These are phyloP conservation scores for Parauchenoglanis ngamensis DNA, from an alignment of 2,797 vertebrate species.

Conservation along the genomic window DNA sequence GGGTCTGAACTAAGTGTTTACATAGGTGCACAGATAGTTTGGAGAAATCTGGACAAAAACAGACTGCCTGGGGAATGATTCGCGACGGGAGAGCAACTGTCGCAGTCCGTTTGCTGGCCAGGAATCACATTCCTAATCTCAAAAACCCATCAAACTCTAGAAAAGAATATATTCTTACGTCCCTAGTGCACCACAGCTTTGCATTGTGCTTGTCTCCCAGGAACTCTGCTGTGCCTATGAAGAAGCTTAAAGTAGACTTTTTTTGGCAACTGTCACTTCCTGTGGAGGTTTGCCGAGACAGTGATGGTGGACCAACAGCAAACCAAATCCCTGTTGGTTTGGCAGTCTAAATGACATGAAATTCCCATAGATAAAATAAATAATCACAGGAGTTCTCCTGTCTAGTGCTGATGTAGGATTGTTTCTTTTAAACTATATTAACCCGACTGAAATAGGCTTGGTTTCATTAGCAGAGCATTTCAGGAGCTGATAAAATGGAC, in stretches of 20 bases:
- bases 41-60: constrained; percentile 80
- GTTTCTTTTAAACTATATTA: not conserved
- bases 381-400: not conserved
- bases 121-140: constrained; percentile 82
- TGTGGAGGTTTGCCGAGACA: constrained; percentile 62
- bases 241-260: constrained; percentile 43
- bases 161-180: constrained; percentile 63
- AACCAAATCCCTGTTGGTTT: constrained; percentile 33
- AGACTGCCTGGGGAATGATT: constrained; percentile 80
- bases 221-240: constrained; percentile 44
- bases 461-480: constrained; percentile 37
- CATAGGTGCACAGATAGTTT: constrained; percentile 81
- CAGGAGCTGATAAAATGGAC: constrained; percentile 40
- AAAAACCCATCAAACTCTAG: constrained; percentile 71
- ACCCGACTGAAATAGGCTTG: not conserved
- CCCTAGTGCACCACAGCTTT: constrained; percentile 56
- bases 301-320: constrained; percentile 63
- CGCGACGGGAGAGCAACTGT: constrained; percentile 73
- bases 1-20: constrained; percentile 75
- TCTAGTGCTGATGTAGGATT: not conserved
- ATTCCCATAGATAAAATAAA: constrained; percentile 7
- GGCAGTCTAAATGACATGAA: constrained; percentile 32
- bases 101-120: constrained; percentile 74
- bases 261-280: constrained; percentile 59
- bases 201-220: constrained; percentile 43